Conservation (phyloP, 2,797 vertebrate genomes). For the Rhinophrynus dorsalis region DNA sequence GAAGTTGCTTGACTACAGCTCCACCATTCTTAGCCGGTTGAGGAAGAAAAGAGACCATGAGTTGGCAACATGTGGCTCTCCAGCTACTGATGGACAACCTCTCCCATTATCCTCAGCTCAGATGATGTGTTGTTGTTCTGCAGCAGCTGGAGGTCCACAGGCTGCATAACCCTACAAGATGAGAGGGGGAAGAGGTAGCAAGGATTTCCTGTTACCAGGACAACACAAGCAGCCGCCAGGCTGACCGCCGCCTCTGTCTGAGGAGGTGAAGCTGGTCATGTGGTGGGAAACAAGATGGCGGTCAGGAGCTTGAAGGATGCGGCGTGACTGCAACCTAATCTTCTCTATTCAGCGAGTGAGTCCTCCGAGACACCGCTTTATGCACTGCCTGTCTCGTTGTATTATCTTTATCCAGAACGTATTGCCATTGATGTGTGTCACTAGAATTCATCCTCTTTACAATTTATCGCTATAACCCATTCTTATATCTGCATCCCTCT, state of each 20-base stretch:
- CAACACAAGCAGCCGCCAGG: slow-evolving; percentile 52
- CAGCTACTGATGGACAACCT: too few relatives aligned
- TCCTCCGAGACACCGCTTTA: neutral
- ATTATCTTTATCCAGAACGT: neutral
- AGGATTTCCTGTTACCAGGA: slow-evolving; percentile 64
- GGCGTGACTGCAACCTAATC: slow-evolving; percentile 51
- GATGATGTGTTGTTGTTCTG: too few relatives aligned
- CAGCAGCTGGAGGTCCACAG: too few relatives aligned
- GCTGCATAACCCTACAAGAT: too few relatives aligned
- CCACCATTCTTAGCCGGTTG: too few relatives aligned
- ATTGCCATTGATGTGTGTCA: neutral
- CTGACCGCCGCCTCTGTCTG: slow-evolving; percentile 49
- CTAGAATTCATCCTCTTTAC: neutral
- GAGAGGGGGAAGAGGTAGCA: neutral
- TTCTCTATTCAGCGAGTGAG: slow-evolving; percentile 31
- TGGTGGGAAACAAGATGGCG: slow-evolving; percentile 62
- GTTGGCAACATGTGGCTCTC: too few relatives aligned
- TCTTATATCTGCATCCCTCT: slow-evolving; percentile 31
- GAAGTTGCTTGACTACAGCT: too few relatives aligned
- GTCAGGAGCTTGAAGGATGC: slow-evolving; percentile 64
- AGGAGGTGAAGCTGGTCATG: slow-evolving; percentile 47
- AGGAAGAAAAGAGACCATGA: too few relatives aligned
- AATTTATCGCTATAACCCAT: too few relatives aligned
- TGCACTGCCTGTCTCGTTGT: too few relatives aligned
- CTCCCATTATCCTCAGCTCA: too few relatives aligned